phyloP scores from a whole-genome alignment of 2,113 vertebrate genomes.

The Pteropus alecto region DNA sequence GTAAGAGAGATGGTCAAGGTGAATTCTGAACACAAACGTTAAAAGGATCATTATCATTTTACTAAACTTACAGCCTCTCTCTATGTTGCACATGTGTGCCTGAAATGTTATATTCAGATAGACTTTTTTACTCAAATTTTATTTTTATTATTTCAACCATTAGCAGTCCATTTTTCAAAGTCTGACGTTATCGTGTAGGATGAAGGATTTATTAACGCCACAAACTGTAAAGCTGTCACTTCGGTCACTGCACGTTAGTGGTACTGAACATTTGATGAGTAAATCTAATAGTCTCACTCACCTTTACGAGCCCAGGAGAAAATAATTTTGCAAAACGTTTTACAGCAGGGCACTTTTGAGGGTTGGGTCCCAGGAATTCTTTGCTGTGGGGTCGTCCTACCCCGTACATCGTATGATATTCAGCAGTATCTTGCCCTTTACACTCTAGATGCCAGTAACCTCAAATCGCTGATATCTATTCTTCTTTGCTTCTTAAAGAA shows the following conservation, averaged over 20 bases:
- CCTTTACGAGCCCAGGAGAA: not conserved
- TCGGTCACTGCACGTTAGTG: not conserved
- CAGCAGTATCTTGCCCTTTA: not conserved
- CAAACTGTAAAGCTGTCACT: not conserved
- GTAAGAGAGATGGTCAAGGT: not conserved
- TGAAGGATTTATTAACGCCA: not conserved
- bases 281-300: not conserved
- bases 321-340: not conserved
- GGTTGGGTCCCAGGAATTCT: not conserved
- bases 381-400: not conserved
- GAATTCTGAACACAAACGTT: not conserved
- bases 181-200: not conserved
- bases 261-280: accelerated
- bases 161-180: not conserved
- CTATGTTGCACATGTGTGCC: not conserved
- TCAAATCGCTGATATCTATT: no score
- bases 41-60: not conserved
- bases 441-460: not conserved
- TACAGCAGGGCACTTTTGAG: not conserved
- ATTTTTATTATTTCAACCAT: not conserved
- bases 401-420: not conserved
- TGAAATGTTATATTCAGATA: not conserved
- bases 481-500: no score
- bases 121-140: not conserved
- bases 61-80: not conserved